Evolutionary conservation across 1,140 invertebrate genomes (phyloP).

Genomic region (Coptotermes formosanus): DNA sequence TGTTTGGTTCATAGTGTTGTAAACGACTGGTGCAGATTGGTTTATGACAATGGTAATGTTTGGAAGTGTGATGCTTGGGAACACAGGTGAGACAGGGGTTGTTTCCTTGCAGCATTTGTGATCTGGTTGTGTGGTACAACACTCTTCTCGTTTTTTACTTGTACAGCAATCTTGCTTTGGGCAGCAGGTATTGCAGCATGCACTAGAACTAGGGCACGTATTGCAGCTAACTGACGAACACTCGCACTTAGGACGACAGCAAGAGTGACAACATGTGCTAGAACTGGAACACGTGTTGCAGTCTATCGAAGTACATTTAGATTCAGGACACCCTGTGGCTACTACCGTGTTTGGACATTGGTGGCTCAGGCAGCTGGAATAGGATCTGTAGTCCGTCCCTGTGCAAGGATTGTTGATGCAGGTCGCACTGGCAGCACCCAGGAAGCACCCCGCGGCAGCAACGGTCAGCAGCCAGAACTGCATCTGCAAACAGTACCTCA

Average conservation of each 20-base stretch:
- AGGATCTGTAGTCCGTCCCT: background rate
- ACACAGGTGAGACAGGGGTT: background rate
- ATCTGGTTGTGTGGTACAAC: background rate
- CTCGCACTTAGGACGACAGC: background rate
- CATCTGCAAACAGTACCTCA: background rate
- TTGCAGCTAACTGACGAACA: background rate
- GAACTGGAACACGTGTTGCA: background rate
- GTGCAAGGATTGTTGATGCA: slow-evolving; percentile 1
- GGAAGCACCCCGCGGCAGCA: background rate
- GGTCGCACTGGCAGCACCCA: background rate
- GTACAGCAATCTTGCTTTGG: background rate
- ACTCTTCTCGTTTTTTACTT: background rate
- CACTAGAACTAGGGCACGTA: background rate
- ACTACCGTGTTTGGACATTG: background rate
- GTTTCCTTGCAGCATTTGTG: background rate
- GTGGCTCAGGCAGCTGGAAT: slow-evolving; percentile 1
- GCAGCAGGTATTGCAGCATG: slow-evolving; percentile 2
- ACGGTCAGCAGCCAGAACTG: background rate
- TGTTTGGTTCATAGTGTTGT: background rate
- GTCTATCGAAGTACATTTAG: slow-evolving; percentile 6
- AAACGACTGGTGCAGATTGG: background rate
- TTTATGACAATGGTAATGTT: background rate
- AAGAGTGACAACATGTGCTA: background rate
- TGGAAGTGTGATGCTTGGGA: background rate
- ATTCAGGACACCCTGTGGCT: slow-evolving; percentile 12